Percentiles rank a stretch among this genome's conserved stretches.
Conservation (phyloP, 2,888 invertebrate species). For the Mystacides longicornis region DNA sequence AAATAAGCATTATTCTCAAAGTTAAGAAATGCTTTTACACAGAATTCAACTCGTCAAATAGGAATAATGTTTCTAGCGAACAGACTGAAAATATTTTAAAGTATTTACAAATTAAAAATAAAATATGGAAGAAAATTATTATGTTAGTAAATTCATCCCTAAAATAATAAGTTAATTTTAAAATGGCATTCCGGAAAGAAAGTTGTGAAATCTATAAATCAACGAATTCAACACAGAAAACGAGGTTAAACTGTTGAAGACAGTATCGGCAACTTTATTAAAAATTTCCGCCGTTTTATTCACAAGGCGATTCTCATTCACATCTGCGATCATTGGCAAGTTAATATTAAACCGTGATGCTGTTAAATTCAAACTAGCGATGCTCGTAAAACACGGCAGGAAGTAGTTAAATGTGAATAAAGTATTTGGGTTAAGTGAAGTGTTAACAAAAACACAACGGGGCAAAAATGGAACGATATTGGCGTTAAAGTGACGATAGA, state of each 20-base stretch:
- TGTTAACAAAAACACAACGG: neutral
- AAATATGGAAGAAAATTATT: too few species aligned
- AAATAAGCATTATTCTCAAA: too few species aligned
- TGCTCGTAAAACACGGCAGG: conserved; percentile 4
- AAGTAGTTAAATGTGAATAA: conserved; percentile 10
- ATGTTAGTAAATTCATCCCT: too few species aligned
- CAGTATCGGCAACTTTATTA: conserved; percentile 1
- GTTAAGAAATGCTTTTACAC: too few species aligned
- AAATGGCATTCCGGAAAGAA: conserved; percentile 8
- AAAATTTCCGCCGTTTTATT: conserved; percentile 6
- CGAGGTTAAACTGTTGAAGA: conserved; percentile 8
- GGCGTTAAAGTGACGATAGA: conserved; percentile 5
- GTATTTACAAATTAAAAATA: too few species aligned
- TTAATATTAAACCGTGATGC: conserved; percentile 5
- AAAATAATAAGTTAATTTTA: conserved; percentile 4
- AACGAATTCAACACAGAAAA: conserved; percentile 12
- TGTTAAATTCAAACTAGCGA: neutral
- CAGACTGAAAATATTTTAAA: too few species aligned
- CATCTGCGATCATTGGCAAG: neutral
- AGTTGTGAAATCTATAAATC: conserved; percentile 5
- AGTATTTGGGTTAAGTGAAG: neutral
- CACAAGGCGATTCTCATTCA: neutral
- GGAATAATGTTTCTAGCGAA: too few species aligned
- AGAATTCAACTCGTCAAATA: too few species aligned
- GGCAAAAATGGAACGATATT: neutral